Percentiles rank a stretch among this genome's conserved stretches.
Evolutionary conservation across 2,113 vertebrate species (phyloP).

Genomic region (Bubalus kerabau): DNA sequence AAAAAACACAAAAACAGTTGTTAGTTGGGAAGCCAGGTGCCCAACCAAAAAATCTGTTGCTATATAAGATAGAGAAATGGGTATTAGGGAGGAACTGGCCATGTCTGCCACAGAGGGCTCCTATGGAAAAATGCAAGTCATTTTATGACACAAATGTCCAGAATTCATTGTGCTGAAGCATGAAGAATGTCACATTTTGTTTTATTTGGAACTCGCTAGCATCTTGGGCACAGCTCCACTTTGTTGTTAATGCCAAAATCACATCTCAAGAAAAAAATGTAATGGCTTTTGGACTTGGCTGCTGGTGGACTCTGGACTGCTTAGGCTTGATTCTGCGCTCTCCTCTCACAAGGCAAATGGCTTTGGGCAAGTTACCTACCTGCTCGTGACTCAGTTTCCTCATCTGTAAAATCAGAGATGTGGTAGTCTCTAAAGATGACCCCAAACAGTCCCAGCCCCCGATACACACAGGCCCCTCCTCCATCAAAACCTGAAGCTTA

Average conservation of each 20-base stretch:
- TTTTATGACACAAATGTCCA: neutral
- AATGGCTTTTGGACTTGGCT: neutral
- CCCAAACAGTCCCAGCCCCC: neutral
- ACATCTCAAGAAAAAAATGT: neutral
- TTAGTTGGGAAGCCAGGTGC: neutral
- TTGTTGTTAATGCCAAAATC: neutral
- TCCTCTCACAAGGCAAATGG: neutral
- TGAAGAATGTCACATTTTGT: neutral
- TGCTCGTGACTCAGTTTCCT: neutral
- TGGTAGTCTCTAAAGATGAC: neutral
- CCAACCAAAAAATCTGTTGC: neutral
- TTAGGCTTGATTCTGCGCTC: neutral
- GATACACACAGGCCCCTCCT: neutral
- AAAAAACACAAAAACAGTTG: neutral
- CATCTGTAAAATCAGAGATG: neutral
- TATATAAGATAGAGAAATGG: neutral
- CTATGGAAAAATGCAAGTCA: neutral
- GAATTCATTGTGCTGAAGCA: neutral
- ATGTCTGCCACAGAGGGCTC: neutral
- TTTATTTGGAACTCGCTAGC: neutral
- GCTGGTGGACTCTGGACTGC: neutral
- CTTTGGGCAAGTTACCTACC: neutral
- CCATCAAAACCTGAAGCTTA: neutral
- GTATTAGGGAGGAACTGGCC: neutral
- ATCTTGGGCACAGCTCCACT: neutral